Evolutionary conservation across 2,113 vertebrate genomes (phyloP), one percentile per base, ranked within the genome.

Genomic region (Hemichromis elongatus): DNA sequence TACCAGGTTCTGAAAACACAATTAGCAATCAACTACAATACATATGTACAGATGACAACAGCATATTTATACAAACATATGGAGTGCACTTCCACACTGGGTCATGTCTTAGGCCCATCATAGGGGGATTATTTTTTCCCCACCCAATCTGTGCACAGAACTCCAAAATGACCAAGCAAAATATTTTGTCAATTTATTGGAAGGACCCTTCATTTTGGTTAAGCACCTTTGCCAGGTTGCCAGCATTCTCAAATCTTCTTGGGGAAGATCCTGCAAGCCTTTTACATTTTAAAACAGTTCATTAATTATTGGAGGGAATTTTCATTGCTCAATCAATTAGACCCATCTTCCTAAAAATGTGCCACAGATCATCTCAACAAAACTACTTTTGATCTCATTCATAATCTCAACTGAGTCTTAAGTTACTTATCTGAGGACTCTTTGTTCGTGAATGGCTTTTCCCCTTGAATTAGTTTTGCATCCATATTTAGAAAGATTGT

Each of bases 1-100:
- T 90, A 99, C 98, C 80, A 99, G 93, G 94, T 99, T 99, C 99
- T 99, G 92, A 35, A 95, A 80, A 59, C 30, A 53, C 73, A 56
- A 59, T 6, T 11, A 21, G 2, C 50, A 81, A 66, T 24, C 26
- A 35, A 19, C 8, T n/a, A 18, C 66, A 14, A 88, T 47, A 79
- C n/a, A 4, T 37, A 24, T 21, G 13, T 77, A 37, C 33, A 61
- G 45, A 12, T 12, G 42, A 50, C 42, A 28, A 50, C 18, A 10
- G 21, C 7, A 79, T 30, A 57, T 59, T 19, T 26, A 53, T 19
- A 24, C 14, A 80, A 24, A 81, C 13, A 33, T 13, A 30, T 40
- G 42, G 12, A 26, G 14, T 26, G 24, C 16, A 30, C 24, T 50
- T 50, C 68, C 68, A 73, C 24, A 47, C 3, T 73, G 11, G 21